phyloP scores from a whole-genome alignment of 2,797 vertebrate species.

The Fringilla coelebs region DNA sequence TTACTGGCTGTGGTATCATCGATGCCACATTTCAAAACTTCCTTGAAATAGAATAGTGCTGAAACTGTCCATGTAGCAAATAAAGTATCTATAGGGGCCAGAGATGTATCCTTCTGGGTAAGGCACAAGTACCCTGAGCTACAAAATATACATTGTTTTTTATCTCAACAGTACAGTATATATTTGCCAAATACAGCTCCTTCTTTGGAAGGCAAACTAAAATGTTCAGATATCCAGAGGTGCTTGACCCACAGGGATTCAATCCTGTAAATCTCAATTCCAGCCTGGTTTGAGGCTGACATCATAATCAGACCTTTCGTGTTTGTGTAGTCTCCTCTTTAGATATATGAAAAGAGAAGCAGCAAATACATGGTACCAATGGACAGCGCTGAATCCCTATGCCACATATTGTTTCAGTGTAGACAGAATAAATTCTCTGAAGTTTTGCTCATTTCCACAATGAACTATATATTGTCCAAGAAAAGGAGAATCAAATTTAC shows the following conservation, averaged over 20 bases:
- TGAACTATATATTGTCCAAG: not conserved
- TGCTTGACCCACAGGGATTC: not conserved
- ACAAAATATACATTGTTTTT: not conserved
- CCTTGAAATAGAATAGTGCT: not conserved
- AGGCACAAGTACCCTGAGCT: not conserved
- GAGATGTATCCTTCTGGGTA: not conserved
- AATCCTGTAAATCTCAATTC: not conserved
- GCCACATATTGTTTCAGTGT: not conserved
- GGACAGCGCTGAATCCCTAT: accelerated
- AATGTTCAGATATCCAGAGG: not conserved
- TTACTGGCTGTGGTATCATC: not conserved
- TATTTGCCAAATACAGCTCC: not conserved
- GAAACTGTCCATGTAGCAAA: not conserved
- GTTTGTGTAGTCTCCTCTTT: not conserved
- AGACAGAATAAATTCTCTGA: not conserved
- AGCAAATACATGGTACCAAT: not conserved
- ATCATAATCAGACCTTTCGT: not conserved
- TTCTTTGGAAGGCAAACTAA: not conserved
- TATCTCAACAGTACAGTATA: not conserved
- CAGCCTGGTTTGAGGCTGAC: not conserved
- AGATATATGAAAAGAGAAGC: not conserved
- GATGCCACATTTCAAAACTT: not conserved
- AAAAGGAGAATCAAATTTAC: not conserved
- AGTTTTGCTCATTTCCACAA: not conserved
- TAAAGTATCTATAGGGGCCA: not conserved